Evolutionary conservation across 1,140 invertebrate species (phyloP), one percentile per base, ranked within the genome.

Genomic region (fruit fly (Drosophila melanogaster)): DNA sequence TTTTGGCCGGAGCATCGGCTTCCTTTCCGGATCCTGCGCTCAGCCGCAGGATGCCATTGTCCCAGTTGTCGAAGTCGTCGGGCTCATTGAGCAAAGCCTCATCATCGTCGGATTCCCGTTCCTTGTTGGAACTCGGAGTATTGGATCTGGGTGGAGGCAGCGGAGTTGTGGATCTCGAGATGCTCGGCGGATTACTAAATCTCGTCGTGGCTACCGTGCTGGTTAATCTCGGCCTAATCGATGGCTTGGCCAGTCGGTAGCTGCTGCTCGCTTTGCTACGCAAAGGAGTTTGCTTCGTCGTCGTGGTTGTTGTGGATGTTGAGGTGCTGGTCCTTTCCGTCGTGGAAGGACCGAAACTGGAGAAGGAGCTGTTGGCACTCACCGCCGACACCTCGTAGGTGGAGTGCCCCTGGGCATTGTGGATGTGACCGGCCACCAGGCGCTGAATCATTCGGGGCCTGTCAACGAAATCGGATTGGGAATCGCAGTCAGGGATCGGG

Each of bases 21-120:
- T 90, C 93, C 89, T 93, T 95, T 0, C 95, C 95, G 33, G 94
- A 94, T 19, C 95, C 95, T 11, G 95, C 95, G 60, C 95, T 95
- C 35, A 95, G 94, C 64, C 94, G 93, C 62, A 95, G 90, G 77
- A 95, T 94, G 37, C 94, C 94, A 38, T 95, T 94, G 81, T 95
- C 94, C 94, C 94, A 95, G 54, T 94, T 93, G 30, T 93, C 93
- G 17, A 91, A 91, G 73, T 91, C 90, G 26, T 83, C 90, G 0
- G 85, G 62, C 24, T 92, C 92, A 51, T 80, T 91, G 0, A 93
- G 69, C 22, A 92, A 56, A 30, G 92, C 92, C 46, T 92, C 86
- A 7, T 80, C 73, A 6, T 77, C 47, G 11, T 75, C 54, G 17
- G 6, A 19, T 4, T 44, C 41, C 10, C 11, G 7, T 4, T 35